Evolutionary conservation across 2,797 vertebrate genomes (phyloP).

Genomic region (Notamacropus eugenii): DNA sequence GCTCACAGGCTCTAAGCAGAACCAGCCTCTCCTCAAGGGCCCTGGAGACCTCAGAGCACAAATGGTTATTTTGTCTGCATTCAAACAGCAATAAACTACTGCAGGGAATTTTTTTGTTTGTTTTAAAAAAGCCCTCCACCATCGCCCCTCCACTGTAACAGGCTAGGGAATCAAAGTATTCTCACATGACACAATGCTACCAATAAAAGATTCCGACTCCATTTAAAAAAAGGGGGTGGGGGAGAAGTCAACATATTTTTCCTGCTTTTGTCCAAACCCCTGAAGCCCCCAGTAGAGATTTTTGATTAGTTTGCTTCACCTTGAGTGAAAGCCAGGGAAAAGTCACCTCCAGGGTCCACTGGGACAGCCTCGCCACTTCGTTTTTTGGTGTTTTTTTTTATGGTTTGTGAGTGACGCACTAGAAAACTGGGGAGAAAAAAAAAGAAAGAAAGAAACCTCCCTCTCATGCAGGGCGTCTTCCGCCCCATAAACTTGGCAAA

Average conservation of each 20-base stretch:
- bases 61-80: constrained; percentile 9
- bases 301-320: constrained; percentile 43
- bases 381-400: constrained; percentile 84
- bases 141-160: constrained; percentile 64
- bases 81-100: constrained; percentile 34
- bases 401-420: constrained; percentile 88
- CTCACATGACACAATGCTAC: constrained; percentile 72
- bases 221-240: constrained; percentile 54
- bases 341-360: constrained; percentile 48
- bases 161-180: constrained; percentile 68
- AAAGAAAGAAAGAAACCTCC: constrained; percentile 79
- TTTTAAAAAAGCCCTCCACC: constrained; percentile 39
- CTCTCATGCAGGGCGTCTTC: constrained; percentile 85
- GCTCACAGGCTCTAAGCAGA: not conserved
- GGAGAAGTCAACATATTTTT: constrained; percentile 48
- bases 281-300: constrained; percentile 40
- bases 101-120: not conserved
- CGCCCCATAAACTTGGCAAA: constrained; percentile 87
- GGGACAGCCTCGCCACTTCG: constrained; percentile 80
- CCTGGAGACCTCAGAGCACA: not conserved
- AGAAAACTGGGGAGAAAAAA: constrained; percentile 71
- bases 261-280: constrained; percentile 60
- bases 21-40: not conserved
- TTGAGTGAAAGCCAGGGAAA: constrained; percentile 13
- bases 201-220: constrained; percentile 77